Evolutionary conservation across 1,140 invertebrate species (phyloP).

Genomic region (Heterodera carotae): DNA sequence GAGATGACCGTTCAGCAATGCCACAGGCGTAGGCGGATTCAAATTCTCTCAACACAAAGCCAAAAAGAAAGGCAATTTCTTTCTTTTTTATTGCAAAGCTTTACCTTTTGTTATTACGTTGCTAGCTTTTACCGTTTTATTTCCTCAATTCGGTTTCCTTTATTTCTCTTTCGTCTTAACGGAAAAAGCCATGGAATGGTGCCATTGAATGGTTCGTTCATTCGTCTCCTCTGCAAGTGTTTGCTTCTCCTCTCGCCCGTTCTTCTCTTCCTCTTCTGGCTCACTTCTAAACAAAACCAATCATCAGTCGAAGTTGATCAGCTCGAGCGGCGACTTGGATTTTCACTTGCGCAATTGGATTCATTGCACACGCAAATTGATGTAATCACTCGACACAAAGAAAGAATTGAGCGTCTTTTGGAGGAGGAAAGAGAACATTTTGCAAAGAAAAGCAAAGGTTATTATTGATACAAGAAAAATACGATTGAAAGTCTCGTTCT

Average conservation of each 20-base stretch:
- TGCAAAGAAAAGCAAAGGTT: not conserved
- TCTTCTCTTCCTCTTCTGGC: constrained; percentile 21
- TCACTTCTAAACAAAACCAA: constrained; percentile 11
- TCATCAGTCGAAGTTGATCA: constrained; percentile 17
- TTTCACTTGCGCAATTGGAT: constrained; percentile 12
- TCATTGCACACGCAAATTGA: constrained; percentile 28
- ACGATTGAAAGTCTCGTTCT: constrained; percentile 9
- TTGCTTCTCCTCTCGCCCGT: constrained; percentile 7
- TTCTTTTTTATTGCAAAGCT: too few relatives aligned
- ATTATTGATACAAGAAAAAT: too few relatives aligned
- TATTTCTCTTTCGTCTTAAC: not conserved
- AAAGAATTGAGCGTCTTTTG: constrained; percentile 22
- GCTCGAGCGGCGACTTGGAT: constrained; percentile 13
- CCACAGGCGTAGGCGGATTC: too few relatives aligned
- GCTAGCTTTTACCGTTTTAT: too few relatives aligned
- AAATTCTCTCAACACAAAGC: too few relatives aligned
- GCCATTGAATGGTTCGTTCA: constrained; percentile 18
- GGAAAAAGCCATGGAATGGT: constrained; percentile 20
- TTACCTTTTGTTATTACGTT: too few relatives aligned
- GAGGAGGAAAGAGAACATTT: constrained; percentile 25
- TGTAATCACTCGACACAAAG: constrained; percentile 22
- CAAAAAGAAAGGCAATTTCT: too few relatives aligned
- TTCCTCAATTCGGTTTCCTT: constrained; percentile 1
- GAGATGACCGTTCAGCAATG: too few relatives aligned
- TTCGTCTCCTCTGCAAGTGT: constrained; percentile 26